phyloP scores from a whole-genome alignment of 1,140 invertebrate species.

The Atta texana region DNA sequence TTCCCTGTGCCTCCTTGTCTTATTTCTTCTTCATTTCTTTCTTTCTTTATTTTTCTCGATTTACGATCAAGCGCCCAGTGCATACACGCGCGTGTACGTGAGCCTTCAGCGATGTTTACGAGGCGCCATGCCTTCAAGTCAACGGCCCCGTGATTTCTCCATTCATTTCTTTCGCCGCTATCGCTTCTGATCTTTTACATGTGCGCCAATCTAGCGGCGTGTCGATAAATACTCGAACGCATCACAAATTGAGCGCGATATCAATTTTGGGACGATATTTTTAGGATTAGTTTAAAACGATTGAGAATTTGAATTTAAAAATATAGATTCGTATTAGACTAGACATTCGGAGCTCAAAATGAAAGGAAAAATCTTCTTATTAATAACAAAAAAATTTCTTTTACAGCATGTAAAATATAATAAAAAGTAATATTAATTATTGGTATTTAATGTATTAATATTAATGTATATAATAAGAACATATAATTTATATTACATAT shows the following conservation, averaged over 20 bases:
- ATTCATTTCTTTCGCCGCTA: constrained; percentile 71
- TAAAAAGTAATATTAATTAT: no score
- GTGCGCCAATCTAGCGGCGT: constrained; percentile 28
- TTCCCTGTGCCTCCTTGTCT: neutral
- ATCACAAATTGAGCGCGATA: neutral
- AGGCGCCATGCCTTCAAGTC: constrained; percentile 70
- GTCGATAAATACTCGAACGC: constrained; percentile 25
- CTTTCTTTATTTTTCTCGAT: neutral
- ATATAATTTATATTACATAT: no score
- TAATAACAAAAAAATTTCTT: no score
- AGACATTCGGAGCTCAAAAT: no score
- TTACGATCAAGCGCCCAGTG: neutral
- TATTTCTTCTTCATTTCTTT: constrained; percentile 1
- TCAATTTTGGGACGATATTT: neutral
- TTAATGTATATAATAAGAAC: no score
- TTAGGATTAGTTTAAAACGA: no score
- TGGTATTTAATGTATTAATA: no score
- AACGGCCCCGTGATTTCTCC: constrained; percentile 75
- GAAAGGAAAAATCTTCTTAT: no score
- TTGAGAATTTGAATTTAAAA: neutral
- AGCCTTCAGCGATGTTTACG: constrained; percentile 66
- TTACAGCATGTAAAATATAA: no score
- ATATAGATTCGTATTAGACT: neutral
- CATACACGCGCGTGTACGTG: constrained; percentile 44
- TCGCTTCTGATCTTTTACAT: constrained; percentile 54